These are phyloP conservation scores for Drosophila subsilvestris DNA, from an alignment of 2,888 invertebrate genomes.

Conservation along the genomic window DNA sequence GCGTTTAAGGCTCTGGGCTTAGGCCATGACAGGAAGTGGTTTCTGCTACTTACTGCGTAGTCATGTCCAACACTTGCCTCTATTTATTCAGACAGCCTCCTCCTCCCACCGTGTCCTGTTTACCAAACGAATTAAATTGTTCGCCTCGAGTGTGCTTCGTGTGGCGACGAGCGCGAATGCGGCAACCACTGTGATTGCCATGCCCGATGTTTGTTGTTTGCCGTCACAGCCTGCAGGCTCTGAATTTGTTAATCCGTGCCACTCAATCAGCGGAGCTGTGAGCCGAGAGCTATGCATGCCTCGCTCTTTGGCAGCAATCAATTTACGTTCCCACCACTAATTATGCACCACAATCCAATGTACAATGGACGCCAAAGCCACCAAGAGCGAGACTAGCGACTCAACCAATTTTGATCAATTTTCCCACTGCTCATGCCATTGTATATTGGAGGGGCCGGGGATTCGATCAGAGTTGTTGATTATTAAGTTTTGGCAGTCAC, in stretches of 20 bases:
- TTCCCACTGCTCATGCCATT: neutral
- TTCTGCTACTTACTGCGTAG: constrained; percentile 65
- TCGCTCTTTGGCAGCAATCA: constrained; percentile 15
- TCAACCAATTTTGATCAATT: neutral
- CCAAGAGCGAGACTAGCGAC: neutral
- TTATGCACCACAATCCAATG: constrained; percentile 61
- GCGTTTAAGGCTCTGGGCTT: constrained; percentile 59
- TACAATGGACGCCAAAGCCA: constrained; percentile 24
- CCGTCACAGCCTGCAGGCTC: constrained; percentile 49
- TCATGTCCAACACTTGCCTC: constrained; percentile 64
- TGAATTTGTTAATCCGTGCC: constrained; percentile 74
- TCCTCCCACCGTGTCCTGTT: constrained; percentile 63
- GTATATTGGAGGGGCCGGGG: constrained; percentile 11
- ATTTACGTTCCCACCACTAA: constrained; percentile 51
- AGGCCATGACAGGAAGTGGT: constrained; percentile 73
- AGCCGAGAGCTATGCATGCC: constrained; percentile 44
- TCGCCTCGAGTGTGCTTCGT: constrained; percentile 78
- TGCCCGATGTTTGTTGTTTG: constrained; percentile 25
- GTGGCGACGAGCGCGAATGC: constrained; percentile 72
- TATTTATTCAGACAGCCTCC: constrained; percentile 47
- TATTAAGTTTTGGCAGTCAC: constrained; percentile 54
- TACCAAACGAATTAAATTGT: constrained; percentile 79
- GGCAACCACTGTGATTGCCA: constrained; percentile 41
- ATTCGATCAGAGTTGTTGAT: constrained; percentile 34
- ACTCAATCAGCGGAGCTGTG: constrained; percentile 64